Conservation (phyloP, 1,140 invertebrate species). For the Marisa cornuarietis region DNA sequence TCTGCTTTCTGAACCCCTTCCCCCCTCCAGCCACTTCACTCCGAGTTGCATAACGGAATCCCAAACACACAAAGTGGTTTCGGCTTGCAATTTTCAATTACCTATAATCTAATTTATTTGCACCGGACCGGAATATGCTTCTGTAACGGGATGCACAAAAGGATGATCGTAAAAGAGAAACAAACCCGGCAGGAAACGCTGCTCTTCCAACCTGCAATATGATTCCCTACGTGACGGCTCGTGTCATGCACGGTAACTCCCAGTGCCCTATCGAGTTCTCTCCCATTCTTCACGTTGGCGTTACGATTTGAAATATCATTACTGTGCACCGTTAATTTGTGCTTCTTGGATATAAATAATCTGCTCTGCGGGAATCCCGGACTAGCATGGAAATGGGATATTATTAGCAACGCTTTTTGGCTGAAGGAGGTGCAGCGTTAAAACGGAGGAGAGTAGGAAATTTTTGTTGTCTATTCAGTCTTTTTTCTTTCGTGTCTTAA, state of each 20-base stretch:
- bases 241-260: too few species aligned
- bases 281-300: too few species aligned
- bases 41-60: slow-evolving; percentile 2
- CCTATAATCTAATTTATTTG: slow-evolving; percentile 10
- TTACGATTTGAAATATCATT: too few species aligned
- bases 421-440: too few species aligned
- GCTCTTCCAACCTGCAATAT: background rate
- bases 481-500: background rate
- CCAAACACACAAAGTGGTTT: background rate
- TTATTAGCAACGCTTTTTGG: too few species aligned
- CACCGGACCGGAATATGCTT: background rate
- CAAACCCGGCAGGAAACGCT: background rate
- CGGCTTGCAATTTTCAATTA: slow-evolving; percentile 11
- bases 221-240: too few species aligned
- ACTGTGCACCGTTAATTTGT: too few species aligned
- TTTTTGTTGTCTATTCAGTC: background rate
- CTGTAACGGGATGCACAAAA: background rate
- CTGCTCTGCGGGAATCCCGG: too few species aligned
- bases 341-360: too few species aligned
- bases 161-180: background rate
- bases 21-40: background rate
- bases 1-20: background rate
- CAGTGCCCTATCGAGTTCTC: too few species aligned
- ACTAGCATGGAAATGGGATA: too few species aligned
- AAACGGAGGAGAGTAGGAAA: background rate